phyloP scores from a whole-genome alignment of 2,888 invertebrate genomes.

The Acronicta leporina region DNA sequence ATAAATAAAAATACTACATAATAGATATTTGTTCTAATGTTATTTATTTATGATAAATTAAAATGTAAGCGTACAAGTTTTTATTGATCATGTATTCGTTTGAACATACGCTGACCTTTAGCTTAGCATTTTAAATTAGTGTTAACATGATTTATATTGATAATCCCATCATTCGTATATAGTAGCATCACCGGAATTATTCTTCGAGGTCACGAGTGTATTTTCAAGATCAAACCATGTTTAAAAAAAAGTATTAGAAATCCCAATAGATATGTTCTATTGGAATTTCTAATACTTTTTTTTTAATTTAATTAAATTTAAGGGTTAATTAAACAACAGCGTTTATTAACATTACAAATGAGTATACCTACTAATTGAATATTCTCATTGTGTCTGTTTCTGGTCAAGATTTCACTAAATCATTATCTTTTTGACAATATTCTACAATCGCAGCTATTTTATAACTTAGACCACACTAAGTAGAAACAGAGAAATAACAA shows the following conservation, averaged over 20 bases:
- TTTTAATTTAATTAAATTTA: no score
- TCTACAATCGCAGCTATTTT: not conserved
- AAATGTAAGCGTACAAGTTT: conserved; percentile 15
- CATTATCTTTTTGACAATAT: not conserved
- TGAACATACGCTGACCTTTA: conserved; percentile 23
- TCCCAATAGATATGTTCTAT: no score
- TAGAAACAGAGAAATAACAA: conserved; percentile 22
- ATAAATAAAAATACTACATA: conserved; percentile 28
- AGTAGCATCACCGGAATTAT: conserved; percentile 1
- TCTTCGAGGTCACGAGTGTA: conserved; percentile 22
- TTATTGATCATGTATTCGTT: conserved; percentile 33
- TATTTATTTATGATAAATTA: conserved; percentile 39
- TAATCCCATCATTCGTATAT: conserved; percentile 30
- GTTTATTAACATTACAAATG: no score
- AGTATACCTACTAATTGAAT: no score
- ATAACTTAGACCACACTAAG: conserved; percentile 20
- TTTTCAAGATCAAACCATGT: not conserved
- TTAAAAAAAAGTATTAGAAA: no score
- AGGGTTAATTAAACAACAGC: no score
- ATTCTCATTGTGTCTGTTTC: not conserved
- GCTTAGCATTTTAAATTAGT: conserved; percentile 10
- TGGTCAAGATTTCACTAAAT: no score
- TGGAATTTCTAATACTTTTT: no score
- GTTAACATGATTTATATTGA: conserved; percentile 39
- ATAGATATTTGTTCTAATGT: conserved; percentile 40